Evolutionary conservation across 2,888 invertebrate species (phyloP).

Genomic region (Bellardia pandia): DNA sequence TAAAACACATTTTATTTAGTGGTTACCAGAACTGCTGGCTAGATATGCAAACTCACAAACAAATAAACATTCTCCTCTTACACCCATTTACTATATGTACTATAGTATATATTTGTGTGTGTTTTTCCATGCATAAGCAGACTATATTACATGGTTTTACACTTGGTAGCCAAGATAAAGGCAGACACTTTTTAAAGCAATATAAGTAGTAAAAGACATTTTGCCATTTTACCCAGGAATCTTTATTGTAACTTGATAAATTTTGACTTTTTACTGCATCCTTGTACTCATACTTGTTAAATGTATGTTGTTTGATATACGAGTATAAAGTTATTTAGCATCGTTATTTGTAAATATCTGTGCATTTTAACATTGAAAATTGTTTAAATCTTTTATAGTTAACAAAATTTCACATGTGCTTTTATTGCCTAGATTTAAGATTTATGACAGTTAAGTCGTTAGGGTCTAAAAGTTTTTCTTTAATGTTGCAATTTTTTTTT

Average conservation of each 20-base stretch:
- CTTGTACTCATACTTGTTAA: slow-evolving; percentile 10
- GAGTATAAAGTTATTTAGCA: slow-evolving; percentile 22
- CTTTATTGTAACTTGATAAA: slow-evolving; percentile 32
- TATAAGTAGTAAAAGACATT: slow-evolving; percentile 16
- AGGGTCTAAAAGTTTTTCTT: neutral
- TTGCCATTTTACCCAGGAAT: neutral
- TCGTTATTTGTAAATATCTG: slow-evolving; percentile 4
- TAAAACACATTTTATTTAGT: too few species aligned
- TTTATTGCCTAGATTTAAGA: slow-evolving; percentile 45
- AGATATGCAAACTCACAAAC: too few species aligned
- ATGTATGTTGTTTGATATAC: slow-evolving; percentile 14
- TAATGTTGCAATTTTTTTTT: neutral
- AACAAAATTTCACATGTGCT: slow-evolving; percentile 31
- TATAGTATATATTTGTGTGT: neutral
- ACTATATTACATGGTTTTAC: slow-evolving; percentile 44
- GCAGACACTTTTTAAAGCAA: slow-evolving; percentile 36
- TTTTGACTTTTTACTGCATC: slow-evolving; percentile 31
- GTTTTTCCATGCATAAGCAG: neutral
- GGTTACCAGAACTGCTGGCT: too few species aligned
- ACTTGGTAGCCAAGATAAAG: slow-evolving; percentile 52
- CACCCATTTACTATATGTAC: slow-evolving; percentile 1
- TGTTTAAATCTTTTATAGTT: slow-evolving; percentile 37
- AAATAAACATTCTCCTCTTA: neutral
- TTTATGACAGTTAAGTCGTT: slow-evolving; percentile 46
- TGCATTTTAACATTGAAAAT: slow-evolving; percentile 27